These are phyloP conservation scores for Pyrgus malvae DNA, from an alignment of 2,888 invertebrate species.

Conservation along the genomic window DNA sequence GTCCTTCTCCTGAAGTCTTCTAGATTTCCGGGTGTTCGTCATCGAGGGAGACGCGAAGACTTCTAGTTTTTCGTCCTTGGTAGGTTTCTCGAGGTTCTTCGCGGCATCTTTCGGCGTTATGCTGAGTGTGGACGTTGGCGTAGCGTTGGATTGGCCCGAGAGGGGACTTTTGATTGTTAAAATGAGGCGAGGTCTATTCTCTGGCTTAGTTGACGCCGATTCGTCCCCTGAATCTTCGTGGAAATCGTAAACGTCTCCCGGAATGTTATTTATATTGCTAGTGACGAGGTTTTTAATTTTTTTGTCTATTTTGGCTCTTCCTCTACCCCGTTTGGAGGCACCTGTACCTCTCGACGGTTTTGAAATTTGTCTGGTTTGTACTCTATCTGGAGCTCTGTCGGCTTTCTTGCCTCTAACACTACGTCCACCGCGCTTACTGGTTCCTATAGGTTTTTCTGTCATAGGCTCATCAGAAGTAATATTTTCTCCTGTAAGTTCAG, in stretches of 20 bases:
- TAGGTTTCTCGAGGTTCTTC: constrained; percentile 54
- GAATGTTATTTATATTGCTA: constrained; percentile 80
- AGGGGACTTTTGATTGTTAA: constrained; percentile 90
- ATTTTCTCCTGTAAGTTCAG: constrained; percentile 30
- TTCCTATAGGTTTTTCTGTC: constrained; percentile 41
- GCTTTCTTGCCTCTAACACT: constrained; percentile 65
- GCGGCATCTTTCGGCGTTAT: constrained; percentile 62
- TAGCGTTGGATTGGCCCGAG: constrained; percentile 63
- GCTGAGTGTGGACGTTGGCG: constrained; percentile 65
- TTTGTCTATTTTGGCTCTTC: constrained; percentile 77
- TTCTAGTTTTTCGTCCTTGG: constrained; percentile 76
- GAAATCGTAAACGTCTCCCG: constrained; percentile 94
- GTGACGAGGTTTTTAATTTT: constrained; percentile 70
- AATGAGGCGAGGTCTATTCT: constrained; percentile 87
- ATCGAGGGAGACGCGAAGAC: constrained; percentile 85
- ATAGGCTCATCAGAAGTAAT: constrained; percentile 41
- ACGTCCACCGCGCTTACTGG: constrained; percentile 67
- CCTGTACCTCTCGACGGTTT: constrained; percentile 65
- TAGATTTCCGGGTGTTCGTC: constrained; percentile 90
- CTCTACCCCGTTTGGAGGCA: constrained; percentile 71
- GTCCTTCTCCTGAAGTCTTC: constrained; percentile 90
- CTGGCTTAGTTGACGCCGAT: constrained; percentile 68
- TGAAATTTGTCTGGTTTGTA: constrained; percentile 72
- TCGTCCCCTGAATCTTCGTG: constrained; percentile 94
- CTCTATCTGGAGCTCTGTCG: constrained; percentile 62